Evolutionary conservation across 2,113 vertebrate species (phyloP).

Genomic region (Craseonycteris thonglongyai): DNA sequence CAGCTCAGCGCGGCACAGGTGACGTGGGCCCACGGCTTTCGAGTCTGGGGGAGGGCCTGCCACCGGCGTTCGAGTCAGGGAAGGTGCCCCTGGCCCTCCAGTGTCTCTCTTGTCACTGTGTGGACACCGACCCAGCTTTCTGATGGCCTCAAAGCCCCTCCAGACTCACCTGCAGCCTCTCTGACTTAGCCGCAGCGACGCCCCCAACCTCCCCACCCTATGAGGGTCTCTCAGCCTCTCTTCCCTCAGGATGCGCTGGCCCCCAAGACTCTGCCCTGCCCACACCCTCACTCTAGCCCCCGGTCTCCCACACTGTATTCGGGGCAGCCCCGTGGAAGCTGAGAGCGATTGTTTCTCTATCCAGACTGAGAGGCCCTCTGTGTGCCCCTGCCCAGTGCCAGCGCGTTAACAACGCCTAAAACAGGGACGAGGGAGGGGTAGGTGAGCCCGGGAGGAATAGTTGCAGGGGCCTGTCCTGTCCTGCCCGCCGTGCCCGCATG

Average conservation of each 20-base stretch:
- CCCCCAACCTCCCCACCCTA: not conserved
- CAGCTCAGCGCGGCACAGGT: rapidly evolving
- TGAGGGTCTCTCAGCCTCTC: not conserved
- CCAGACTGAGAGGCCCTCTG: not conserved
- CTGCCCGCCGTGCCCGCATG: too few relatives aligned
- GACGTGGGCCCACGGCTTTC: not conserved
- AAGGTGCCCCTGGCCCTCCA: not conserved
- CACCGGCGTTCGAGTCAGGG: rapidly evolving
- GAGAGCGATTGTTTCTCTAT: not conserved
- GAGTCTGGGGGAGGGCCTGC: rapidly evolving
- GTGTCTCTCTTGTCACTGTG: not conserved
- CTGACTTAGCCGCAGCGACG: not conserved
- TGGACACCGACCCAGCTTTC: not conserved
- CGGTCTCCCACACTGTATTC: not conserved
- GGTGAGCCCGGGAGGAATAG: too few relatives aligned
- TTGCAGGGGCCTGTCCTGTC: too few relatives aligned
- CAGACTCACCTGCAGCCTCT: not conserved
- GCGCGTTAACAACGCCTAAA: not conserved
- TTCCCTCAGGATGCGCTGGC: not conserved
- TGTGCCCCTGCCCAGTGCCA: not conserved
- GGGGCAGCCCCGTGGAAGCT: rapidly evolving
- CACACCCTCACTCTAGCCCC: rapidly evolving
- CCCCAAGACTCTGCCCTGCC: not conserved
- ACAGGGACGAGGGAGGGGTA: too few relatives aligned
- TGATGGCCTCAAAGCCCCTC: not conserved